These are phyloP conservation scores for Hephaestus fuliginosus DNA, from an alignment of 2,797 vertebrate species.

Conservation along the genomic window DNA sequence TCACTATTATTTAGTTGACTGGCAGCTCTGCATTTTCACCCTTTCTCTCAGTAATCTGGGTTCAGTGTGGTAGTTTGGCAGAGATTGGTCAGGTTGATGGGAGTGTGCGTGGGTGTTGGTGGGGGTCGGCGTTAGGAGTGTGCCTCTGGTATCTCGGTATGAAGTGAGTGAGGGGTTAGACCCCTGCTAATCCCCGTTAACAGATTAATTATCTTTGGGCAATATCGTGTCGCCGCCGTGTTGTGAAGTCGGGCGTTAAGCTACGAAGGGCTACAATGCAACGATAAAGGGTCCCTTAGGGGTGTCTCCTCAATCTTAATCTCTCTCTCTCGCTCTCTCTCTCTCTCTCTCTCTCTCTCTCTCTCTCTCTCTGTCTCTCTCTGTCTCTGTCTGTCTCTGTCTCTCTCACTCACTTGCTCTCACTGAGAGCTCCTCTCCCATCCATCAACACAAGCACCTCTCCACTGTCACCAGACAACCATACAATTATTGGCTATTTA, in stretches of 20 bases:
- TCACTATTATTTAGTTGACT: constrained; percentile 39
- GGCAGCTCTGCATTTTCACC: constrained; percentile 43
- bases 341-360: constrained; percentile 49
- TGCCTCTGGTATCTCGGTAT: constrained; percentile 46
- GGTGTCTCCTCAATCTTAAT: constrained; percentile 84
- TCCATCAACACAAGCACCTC: constrained; percentile 85
- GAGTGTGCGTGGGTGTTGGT: constrained; percentile 54
- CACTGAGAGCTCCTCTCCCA: constrained; percentile 77
- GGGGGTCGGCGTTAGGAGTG: constrained; percentile 60
- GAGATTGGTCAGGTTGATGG: constrained; percentile 69
- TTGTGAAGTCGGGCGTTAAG: constrained; percentile 69
- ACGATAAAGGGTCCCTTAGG: constrained; percentile 79
- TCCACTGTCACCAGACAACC: constrained; percentile 80
- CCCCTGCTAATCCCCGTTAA: constrained; percentile 74
- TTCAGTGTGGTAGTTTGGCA: constrained; percentile 57
- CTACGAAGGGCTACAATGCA: constrained; percentile 71
- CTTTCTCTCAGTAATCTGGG: constrained; percentile 66
- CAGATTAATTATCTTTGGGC: constrained; percentile 80
- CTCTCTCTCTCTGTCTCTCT: constrained; percentile 49
- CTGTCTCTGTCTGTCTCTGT: constrained; percentile 26
- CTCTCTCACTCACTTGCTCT: constrained; percentile 61
- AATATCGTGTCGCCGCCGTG: constrained; percentile 71
- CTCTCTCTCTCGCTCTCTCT: too few species aligned
- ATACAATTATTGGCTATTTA: constrained; percentile 76
- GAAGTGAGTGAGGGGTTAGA: constrained; percentile 68